These are phyloP conservation scores for Artibeus lituratus DNA, from an alignment of 2,797 vertebrate species.

Conservation along the genomic window DNA sequence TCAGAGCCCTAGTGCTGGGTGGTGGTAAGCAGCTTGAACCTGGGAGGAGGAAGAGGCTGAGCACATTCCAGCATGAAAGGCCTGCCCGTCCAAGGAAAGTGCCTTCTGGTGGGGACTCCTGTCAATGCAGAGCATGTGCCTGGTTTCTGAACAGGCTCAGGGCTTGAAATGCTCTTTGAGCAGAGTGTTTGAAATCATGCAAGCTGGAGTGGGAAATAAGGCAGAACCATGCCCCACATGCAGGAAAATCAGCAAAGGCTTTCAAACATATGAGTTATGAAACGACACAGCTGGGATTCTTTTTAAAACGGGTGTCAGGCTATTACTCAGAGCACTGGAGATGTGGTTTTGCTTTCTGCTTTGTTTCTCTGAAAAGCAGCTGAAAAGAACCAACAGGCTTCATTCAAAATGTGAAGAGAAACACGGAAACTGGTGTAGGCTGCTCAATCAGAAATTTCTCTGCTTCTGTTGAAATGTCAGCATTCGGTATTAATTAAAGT, in stretches of 20 bases:
- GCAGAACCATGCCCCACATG: slow-evolving; percentile 42
- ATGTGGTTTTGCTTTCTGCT: slow-evolving; percentile 40
- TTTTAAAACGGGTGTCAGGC: slow-evolving; percentile 2
- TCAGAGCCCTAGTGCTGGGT: neutral
- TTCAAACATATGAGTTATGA: slow-evolving; percentile 48
- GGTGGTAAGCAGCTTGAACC: fast-evolving
- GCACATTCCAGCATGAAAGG: neutral
- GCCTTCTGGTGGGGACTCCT: neutral
- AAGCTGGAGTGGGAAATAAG: slow-evolving; percentile 41
- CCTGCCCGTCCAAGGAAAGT: neutral
- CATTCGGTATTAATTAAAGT: neutral
- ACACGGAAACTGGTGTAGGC: neutral
- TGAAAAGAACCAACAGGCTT: neutral
- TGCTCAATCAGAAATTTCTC: neutral
- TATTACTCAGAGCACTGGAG: slow-evolving; percentile 48
- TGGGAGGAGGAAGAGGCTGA: neutral
- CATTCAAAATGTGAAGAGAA: neutral
- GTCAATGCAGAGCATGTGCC: neutral
- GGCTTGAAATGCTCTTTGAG: slow-evolving; percentile 55
- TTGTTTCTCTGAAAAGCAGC: neutral
- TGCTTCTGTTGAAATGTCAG: neutral
- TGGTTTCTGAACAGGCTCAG: slow-evolving; percentile 31
- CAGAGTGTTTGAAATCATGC: slow-evolving; percentile 35
- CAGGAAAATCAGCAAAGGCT: slow-evolving; percentile 60
- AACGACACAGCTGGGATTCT: slow-evolving; percentile 50